phyloP scores from a whole-genome alignment of 2,888 invertebrate genomes.

The Dorcus hopei region DNA sequence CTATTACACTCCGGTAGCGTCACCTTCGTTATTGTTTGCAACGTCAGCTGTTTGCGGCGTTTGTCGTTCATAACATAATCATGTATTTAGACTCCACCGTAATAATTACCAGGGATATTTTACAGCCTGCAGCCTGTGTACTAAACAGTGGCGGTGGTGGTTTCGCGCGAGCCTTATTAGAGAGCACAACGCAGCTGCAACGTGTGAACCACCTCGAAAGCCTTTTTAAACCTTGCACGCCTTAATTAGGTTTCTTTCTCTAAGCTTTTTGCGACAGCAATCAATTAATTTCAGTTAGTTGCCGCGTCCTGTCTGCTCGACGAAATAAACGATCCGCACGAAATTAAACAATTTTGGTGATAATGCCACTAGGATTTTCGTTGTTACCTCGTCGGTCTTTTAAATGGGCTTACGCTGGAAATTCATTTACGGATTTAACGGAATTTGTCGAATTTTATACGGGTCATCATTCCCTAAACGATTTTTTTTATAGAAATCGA shows the following conservation, averaged over 20 bases:
- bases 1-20: too few species aligned
- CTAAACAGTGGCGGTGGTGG: neutral
- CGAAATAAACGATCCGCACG: neutral
- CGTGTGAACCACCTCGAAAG: neutral
- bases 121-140: neutral
- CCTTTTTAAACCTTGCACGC: constrained; percentile 1
- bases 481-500: too few species aligned
- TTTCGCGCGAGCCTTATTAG: neutral
- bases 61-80: too few species aligned
- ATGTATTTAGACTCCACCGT: too few species aligned
- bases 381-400: neutral
- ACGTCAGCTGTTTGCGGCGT: too few species aligned
- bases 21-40: too few species aligned
- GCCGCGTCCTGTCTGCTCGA: neutral
- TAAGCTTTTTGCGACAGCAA: constrained; percentile 1
- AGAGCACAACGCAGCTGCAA: too few species aligned
- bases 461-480: too few species aligned
- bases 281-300: constrained; percentile 4
- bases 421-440: neutral
- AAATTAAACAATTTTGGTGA: neutral
- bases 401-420: neutral
- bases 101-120: neutral
- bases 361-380: neutral
- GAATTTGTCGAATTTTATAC: too few species aligned
- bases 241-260: constrained; percentile 5